These are phyloP conservation scores for Epistrophe eligans DNA, from an alignment of 2,888 invertebrate genomes.

Conservation along the genomic window DNA sequence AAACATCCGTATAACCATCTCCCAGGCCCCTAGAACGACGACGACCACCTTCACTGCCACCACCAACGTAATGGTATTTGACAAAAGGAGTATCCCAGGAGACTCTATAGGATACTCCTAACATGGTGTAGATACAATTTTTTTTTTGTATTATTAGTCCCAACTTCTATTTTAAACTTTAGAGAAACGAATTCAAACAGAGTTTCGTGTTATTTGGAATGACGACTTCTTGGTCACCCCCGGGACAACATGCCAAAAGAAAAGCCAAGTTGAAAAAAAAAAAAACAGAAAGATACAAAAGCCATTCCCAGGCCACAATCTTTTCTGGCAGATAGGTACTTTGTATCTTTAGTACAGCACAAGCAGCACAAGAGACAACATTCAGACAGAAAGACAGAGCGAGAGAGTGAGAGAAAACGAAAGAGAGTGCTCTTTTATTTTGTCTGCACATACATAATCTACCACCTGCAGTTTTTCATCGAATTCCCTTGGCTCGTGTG, in stretches of 20 bases:
- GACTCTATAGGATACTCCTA: slow-evolving; percentile 24
- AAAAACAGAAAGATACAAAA: slow-evolving; percentile 46
- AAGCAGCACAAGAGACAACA: slow-evolving; percentile 1
- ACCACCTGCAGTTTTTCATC: slow-evolving; percentile 66
- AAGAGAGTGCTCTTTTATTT: slow-evolving; percentile 44
- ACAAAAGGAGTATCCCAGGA: slow-evolving; percentile 58
- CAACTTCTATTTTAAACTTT: slow-evolving; percentile 56
- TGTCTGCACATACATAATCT: slow-evolving; percentile 45
- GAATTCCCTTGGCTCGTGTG: slow-evolving; percentile 42
- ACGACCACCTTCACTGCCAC: neutral
- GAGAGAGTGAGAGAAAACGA: neutral
- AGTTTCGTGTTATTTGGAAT: slow-evolving; percentile 31
- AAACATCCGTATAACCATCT: slow-evolving; percentile 17
- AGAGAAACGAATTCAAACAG: slow-evolving; percentile 45
- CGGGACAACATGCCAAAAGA: slow-evolving; percentile 25
- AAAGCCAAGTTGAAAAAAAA: slow-evolving; percentile 29
- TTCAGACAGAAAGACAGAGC: neutral
- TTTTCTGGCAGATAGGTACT: slow-evolving; percentile 63
- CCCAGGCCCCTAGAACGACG: neutral
- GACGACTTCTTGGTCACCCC: slow-evolving; percentile 36
- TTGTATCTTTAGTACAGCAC: slow-evolving; percentile 52
- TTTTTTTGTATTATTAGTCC: neutral
- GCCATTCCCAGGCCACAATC: slow-evolving; percentile 58
- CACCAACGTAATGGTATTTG: slow-evolving; percentile 60
- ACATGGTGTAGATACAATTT: slow-evolving; percentile 17